Conservation (phyloP, 92 coral and sea anemone species). For the Bergia puertoricense region DNA sequence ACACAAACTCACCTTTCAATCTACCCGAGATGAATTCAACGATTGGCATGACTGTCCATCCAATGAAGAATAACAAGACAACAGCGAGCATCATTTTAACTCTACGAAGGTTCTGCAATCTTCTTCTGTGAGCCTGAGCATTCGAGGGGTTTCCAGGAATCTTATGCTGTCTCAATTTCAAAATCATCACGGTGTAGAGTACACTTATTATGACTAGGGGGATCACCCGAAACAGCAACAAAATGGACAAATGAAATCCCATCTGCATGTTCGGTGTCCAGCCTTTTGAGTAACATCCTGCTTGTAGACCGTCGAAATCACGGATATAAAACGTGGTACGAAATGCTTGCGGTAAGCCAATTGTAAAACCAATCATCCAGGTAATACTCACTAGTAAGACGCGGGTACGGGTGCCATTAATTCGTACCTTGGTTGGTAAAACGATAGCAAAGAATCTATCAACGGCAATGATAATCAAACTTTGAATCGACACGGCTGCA, state of each 20-base stretch:
- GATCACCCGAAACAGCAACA: background rate
- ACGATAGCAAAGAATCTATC: conserved; percentile 40
- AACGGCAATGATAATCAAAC: conserved; percentile 20
- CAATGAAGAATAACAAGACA: background rate
- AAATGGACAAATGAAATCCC: background rate
- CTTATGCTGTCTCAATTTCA: background rate
- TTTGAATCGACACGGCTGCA: conserved; percentile 28
- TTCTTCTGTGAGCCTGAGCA: conserved; percentile 1
- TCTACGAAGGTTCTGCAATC: conserved; percentile 27
- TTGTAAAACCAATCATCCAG: conserved; percentile 19
- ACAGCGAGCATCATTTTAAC: conserved; percentile 29
- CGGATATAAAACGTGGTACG: background rate
- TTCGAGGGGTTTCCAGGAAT: conserved; percentile 28
- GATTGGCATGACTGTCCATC: conserved; percentile 25
- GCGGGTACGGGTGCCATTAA: background rate
- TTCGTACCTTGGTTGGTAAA: conserved; percentile 18
- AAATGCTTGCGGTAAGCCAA: conserved; percentile 28
- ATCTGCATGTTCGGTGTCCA: background rate
- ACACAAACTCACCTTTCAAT: conserved; percentile 2
- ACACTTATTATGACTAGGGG: background rate
- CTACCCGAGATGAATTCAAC: background rate
- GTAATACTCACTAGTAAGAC: background rate
- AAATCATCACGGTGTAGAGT: conserved; percentile 17
- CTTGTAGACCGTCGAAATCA: background rate
- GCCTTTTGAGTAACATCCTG: conserved; percentile 13